Percentiles rank a stretch among this genome's conserved stretches.
phyloP scores from a whole-genome alignment of 2,113 vertebrate genomes.

The Penelope pileata region DNA sequence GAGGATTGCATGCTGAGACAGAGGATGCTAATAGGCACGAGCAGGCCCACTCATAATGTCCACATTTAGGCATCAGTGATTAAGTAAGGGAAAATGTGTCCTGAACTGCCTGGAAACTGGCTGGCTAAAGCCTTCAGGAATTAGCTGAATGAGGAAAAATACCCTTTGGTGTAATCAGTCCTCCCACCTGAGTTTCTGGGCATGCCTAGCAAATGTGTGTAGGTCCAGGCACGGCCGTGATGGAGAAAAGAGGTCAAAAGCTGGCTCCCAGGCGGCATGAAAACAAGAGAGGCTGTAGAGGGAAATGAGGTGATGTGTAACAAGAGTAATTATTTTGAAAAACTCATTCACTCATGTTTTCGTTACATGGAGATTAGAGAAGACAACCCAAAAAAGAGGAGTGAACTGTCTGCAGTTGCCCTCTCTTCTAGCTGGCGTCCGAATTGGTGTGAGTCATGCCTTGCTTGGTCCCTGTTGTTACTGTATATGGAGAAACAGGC shows the following conservation, averaged over 20 bases:
- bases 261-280: background rate
- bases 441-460: background rate
- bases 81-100: background rate
- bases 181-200: background rate
- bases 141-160: background rate
- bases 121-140: background rate
- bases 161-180: background rate
- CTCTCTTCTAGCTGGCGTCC: background rate
- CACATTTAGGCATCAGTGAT: background rate
- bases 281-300: background rate
- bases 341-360: background rate
- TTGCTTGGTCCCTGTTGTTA: conserved; percentile 1
- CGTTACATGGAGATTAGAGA: background rate
- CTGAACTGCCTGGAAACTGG: background rate
- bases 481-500: conserved; percentile 39
- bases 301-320: background rate
- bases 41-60: background rate
- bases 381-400: background rate
- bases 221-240: background rate
- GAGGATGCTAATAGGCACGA: background rate
- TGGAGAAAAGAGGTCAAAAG: background rate
- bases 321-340: background rate
- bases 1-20: background rate
- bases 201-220: fast-evolving
- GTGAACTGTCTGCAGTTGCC: fast-evolving